These are phyloP conservation scores for Cephus cinctus DNA, from an alignment of 1,140 invertebrate species.

Conservation along the genomic window DNA sequence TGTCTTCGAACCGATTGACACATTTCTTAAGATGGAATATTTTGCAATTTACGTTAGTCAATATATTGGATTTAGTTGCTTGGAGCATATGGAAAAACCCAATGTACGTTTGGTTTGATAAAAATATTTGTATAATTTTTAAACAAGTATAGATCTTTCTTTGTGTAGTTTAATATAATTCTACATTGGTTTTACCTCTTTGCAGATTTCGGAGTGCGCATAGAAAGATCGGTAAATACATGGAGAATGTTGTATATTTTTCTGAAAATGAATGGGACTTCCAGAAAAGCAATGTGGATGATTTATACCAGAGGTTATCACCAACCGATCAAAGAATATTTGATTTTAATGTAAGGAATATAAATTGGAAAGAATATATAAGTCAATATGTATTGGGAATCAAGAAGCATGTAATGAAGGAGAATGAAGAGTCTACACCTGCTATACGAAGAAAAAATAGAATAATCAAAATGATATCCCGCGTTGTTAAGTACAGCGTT, in stretches of 20 bases:
- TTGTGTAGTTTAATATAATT: too few relatives aligned
- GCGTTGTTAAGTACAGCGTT: too few relatives aligned
- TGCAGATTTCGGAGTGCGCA: constrained; percentile 51
- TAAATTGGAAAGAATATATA: constrained; percentile 65
- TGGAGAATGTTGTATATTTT: constrained; percentile 60
- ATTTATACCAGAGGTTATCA: constrained; percentile 43
- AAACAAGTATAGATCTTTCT: too few relatives aligned
- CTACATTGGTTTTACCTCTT: too few relatives aligned
- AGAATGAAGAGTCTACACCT: constrained; percentile 62
- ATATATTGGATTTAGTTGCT: too few relatives aligned
- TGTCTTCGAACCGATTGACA: too few relatives aligned
- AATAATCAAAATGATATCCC: too few relatives aligned
- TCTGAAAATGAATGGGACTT: constrained; percentile 62
- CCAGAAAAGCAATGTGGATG: constrained; percentile 50
- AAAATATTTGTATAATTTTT: too few relatives aligned
- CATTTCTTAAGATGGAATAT: too few relatives aligned
- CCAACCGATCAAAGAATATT: constrained; percentile 48
- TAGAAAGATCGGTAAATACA: constrained; percentile 56
- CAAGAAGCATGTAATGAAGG: constrained; percentile 72
- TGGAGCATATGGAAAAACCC: too few relatives aligned
- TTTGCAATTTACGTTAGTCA: too few relatives aligned
- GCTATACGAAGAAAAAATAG: constrained; percentile 63
- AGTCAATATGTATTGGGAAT: constrained; percentile 71
- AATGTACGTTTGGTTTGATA: too few relatives aligned
- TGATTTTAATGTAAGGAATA: constrained; percentile 41